Evolutionary conservation across 2,113 vertebrate genomes (phyloP), one percentile per base, ranked within the genome.

Genomic region (Phycodurus eques): DNA sequence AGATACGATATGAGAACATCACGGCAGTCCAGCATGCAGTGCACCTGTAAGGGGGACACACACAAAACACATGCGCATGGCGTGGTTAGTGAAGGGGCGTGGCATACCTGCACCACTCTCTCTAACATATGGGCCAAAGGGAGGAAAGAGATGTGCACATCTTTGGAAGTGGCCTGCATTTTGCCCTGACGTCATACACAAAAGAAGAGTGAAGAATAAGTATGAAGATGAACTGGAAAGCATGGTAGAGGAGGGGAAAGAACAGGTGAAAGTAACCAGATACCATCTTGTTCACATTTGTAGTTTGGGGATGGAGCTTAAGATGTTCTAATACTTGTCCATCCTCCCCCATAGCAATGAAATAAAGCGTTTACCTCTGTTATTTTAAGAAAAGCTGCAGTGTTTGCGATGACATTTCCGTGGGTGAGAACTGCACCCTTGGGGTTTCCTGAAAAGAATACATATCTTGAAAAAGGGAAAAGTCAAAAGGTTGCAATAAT

Each of bases 101-200:
- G 27, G 95, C 91, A 83, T 96, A 98, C 97, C 96, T 99, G 96
- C 73, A 98, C 94, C 19, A 97, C 69, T 89, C 90, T 94, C 86
- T 99, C 97, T 94, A 98, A 99, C 96, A 98, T 99, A 78, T 99
- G 97, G 59, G 96, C 96, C 86, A 99, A 89, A 72, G 98, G 98
- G 83, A 99, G 94, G 92, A 98, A 98, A 84, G 97, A 99, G 88
- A 99, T 95, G 88, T 97, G 81, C 73, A 88, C 88, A 22, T 98
- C 96, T 70, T 94, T 95, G 81, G 71, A 0, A 70, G 14, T 85
- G 83, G 91, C 80, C 10, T 33, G 66, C 74, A 94, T 73, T 22
- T 68, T 43, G 42, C 69, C 91, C 97, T 98, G 63, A 66, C 0
- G 3, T 31, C 51, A 44, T 2, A 80, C 61, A 71, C 39, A 80